phyloP scores from a whole-genome alignment of 2,888 invertebrate genomes.

The Dendrolimus houi region DNA sequence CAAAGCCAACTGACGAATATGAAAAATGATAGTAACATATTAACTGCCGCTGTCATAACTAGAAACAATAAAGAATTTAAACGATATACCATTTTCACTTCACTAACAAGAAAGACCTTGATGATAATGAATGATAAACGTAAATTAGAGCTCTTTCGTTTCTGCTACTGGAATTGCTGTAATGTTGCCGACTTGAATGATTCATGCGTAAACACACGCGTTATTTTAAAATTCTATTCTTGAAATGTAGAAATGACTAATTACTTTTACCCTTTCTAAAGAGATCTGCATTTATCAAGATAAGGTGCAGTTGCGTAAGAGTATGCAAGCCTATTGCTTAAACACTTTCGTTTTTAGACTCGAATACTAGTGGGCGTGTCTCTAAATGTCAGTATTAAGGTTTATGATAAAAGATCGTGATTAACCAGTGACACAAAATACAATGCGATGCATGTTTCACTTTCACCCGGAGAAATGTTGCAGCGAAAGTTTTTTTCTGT shows the following conservation, averaged over 20 bases:
- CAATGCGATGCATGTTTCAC: slow-evolving; percentile 51
- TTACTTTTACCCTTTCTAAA: slow-evolving; percentile 25
- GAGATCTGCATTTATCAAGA: slow-evolving; percentile 24
- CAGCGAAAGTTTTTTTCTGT: slow-evolving; percentile 45
- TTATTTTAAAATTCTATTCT: slow-evolving; percentile 1
- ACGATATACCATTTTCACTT: slow-evolving; percentile 3
- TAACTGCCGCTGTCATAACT: neutral
- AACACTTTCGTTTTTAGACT: slow-evolving; percentile 50
- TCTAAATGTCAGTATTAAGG: slow-evolving; percentile 54
- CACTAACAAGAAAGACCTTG: slow-evolving; percentile 8
- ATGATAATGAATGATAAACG: slow-evolving; percentile 8
- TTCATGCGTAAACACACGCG: slow-evolving; percentile 2
- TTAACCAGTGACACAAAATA: slow-evolving; percentile 63
- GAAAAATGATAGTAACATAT: neutral
- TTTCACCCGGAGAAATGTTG: slow-evolving; percentile 63
- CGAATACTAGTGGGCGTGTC: slow-evolving; percentile 44
- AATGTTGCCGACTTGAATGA: neutral
- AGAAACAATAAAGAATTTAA: neutral
- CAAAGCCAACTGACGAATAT: neutral
- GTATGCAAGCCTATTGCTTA: slow-evolving; percentile 27
- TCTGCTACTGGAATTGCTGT: slow-evolving; percentile 4
- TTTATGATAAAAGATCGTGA: slow-evolving; percentile 56
- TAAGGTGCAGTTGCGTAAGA: slow-evolving; percentile 31
- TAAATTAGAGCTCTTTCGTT: slow-evolving; percentile 9
- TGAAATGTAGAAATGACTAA: slow-evolving; percentile 5